Evolutionary conservation across 1,140 invertebrate species (phyloP).

Genomic region (Coelopa frigida): DNA sequence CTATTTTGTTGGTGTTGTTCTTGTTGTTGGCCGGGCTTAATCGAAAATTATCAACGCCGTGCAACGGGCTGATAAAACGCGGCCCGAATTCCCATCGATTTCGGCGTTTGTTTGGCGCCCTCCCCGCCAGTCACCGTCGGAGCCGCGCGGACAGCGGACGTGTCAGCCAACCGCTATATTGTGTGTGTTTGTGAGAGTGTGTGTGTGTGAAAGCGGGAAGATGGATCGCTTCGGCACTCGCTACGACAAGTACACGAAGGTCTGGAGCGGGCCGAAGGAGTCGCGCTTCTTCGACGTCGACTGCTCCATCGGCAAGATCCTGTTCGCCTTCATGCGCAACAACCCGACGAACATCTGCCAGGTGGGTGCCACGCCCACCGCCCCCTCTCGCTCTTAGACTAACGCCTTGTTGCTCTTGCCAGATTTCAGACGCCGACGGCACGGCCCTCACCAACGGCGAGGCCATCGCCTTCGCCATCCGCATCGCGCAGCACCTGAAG

Average conservation of each 20-base stretch:
- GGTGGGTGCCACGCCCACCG: slow-evolving; percentile 15
- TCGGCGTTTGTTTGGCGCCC: background rate
- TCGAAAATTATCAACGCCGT: background rate
- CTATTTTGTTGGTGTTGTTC: too few relatives aligned
- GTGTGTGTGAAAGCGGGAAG: background rate
- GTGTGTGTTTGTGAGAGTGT: background rate
- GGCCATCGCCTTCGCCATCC: slow-evolving; percentile 36
- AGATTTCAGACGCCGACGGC: slow-evolving; percentile 38
- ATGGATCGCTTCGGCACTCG: slow-evolving; percentile 35
- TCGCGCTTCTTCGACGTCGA: slow-evolving; percentile 37
- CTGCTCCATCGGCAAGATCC: slow-evolving; percentile 40
- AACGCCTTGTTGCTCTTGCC: background rate
- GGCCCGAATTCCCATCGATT: background rate
- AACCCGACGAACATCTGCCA: slow-evolving; percentile 35
- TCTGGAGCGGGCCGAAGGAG: slow-evolving; percentile 40
- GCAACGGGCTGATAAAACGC: background rate
- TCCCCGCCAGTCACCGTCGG: background rate
- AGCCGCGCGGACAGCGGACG: background rate
- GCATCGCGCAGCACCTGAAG: slow-evolving; percentile 36
- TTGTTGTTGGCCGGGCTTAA: too few relatives aligned
- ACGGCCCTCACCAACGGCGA: slow-evolving; percentile 38
- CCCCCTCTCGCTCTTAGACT: background rate
- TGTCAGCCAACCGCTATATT: background rate
- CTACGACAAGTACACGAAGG: slow-evolving; percentile 42
- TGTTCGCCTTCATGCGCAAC: slow-evolving; percentile 39